Conservation (phyloP, 1,140 invertebrate species). For the Heliconius eleuchia region DNA sequence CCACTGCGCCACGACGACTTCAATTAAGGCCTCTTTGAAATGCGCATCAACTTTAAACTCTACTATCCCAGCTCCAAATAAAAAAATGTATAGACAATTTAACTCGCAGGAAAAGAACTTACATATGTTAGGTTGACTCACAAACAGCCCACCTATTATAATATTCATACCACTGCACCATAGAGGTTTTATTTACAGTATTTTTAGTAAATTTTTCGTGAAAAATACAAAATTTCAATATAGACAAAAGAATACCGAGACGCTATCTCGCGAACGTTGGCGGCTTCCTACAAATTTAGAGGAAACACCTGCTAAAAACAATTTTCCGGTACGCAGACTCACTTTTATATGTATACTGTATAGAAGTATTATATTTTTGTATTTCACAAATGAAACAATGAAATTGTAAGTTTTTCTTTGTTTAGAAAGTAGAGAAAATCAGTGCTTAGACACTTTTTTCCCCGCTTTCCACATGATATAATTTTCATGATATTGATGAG, state of each 20-base stretch:
- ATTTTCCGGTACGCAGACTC: slow-evolving; percentile 33
- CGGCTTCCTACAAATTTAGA: slow-evolving; percentile 26
- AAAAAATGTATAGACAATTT: no score
- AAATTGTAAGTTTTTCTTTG: neutral
- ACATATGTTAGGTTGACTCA: neutral
- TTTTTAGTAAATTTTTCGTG: neutral
- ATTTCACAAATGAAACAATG: slow-evolving; percentile 24
- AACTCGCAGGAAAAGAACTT: neutral
- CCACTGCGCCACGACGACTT: no score
- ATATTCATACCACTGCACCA: neutral
- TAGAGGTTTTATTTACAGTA: neutral
- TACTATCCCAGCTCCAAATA: no score
- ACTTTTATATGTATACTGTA: slow-evolving; percentile 16
- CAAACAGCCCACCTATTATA: neutral
- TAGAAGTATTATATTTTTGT: slow-evolving; percentile 14
- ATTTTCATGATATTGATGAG: no score
- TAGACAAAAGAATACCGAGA: slow-evolving; percentile 14
- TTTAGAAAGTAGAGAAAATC: no score
- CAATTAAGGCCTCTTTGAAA: no score
- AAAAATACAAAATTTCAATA: slow-evolving; percentile 10
- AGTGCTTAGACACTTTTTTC: no score
- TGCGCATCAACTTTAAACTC: no score
- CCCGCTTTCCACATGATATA: no score
- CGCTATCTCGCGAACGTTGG: neutral
- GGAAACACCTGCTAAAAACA: slow-evolving; percentile 37